A percentile compares a stretch with the other conserved stretches of the same genome.
phyloP scores from a whole-genome alignment of 2,888 invertebrate species.

The Allophyes oxyacanthae region DNA sequence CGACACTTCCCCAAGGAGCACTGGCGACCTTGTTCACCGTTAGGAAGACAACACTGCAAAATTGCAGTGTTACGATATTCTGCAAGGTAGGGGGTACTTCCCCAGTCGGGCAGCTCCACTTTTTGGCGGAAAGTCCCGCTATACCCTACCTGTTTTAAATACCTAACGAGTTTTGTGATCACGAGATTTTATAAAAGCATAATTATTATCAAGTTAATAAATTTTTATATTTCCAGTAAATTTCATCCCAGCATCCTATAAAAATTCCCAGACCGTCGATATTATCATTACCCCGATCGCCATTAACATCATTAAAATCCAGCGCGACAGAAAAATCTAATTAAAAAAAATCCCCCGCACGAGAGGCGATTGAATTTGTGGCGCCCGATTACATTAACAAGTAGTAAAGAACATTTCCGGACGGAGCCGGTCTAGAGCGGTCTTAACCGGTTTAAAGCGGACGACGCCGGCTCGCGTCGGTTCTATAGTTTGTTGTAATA shows the following conservation, averaged over 20 bases:
- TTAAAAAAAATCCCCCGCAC: slow-evolving; percentile 46
- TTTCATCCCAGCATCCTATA: neutral
- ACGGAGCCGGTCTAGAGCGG: slow-evolving; percentile 72
- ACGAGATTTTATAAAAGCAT: no score
- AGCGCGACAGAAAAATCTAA: slow-evolving; percentile 39
- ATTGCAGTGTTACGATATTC: no score
- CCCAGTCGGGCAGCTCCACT: no score
- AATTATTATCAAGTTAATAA: slow-evolving; percentile 1
- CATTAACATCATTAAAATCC: slow-evolving; percentile 50
- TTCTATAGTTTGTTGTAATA: slow-evolving; percentile 70
- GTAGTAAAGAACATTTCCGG: slow-evolving; percentile 72
- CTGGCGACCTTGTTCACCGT: no score
- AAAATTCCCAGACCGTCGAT: neutral
- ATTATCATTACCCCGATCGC: slow-evolving; percentile 44
- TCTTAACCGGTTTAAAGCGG: slow-evolving; percentile 79
- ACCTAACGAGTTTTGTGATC: no score
- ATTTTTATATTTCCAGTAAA: slow-evolving; percentile 1
- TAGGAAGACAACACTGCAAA: no score
- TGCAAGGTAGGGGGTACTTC: no score
- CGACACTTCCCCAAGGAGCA: no score
- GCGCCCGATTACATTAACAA: slow-evolving; percentile 82
- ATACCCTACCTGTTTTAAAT: no score
- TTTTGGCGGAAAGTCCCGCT: no score
- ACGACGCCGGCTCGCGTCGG: slow-evolving; percentile 60
- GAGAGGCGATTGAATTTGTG: slow-evolving; percentile 76